Conservation (phyloP, 2,888 invertebrate genomes). For the Xylocampa areola region DNA sequence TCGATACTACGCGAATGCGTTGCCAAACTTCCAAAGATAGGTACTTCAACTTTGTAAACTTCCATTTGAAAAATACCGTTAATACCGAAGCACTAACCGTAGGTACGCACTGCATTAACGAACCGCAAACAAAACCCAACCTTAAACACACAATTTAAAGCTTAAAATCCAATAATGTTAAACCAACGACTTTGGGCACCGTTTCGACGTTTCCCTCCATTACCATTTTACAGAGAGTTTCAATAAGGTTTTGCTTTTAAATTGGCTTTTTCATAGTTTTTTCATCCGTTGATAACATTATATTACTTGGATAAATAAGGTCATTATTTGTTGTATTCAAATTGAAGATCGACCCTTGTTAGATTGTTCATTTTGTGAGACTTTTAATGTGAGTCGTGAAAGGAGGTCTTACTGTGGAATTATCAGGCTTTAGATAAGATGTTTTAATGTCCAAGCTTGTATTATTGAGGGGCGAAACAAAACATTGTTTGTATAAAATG, state of each 20-base stretch:
- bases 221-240: conserved; percentile 63
- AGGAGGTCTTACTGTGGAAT: conserved; percentile 36
- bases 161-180: conserved; percentile 49
- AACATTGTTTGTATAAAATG: conserved; percentile 37
- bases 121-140: conserved; percentile 30
- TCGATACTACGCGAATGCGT: conserved; percentile 43
- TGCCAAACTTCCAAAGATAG: conserved; percentile 55
- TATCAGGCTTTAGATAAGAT: conserved; percentile 43
- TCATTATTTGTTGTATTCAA: conserved; percentile 56
- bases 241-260: conserved; percentile 65
- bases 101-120: conserved; percentile 55
- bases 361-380: conserved; percentile 45
- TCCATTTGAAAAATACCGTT: conserved; percentile 57
- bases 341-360: conserved; percentile 50
- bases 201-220: conserved; percentile 59
- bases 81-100: conserved; percentile 50
- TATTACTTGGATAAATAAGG: conserved; percentile 58
- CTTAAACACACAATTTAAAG: conserved; percentile 35
- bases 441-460: conserved; percentile 40
- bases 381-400: conserved; percentile 47
- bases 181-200: conserved; percentile 49
- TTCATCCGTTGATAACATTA: conserved; percentile 51
- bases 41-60: conserved; percentile 53
- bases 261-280: conserved; percentile 60
- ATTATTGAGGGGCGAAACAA: conserved; percentile 34